Conservation (phyloP, 2,113 vertebrate genomes). For the Cheilinus undulatus region DNA sequence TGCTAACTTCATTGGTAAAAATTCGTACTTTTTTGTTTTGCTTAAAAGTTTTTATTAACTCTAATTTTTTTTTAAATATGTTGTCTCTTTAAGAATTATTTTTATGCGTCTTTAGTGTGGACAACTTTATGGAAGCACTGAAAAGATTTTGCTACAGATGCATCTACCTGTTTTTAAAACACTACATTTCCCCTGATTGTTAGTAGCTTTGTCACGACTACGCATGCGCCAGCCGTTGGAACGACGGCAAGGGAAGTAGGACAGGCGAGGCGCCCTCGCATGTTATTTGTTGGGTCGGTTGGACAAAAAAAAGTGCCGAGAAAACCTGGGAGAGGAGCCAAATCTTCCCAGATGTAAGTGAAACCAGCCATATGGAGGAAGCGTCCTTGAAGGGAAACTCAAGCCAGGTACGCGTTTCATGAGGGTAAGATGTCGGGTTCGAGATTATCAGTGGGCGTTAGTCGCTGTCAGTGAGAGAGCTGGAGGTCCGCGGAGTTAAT, state of each 20-base stretch:
- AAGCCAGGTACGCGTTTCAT: constrained; percentile 51
- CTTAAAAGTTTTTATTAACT: no score
- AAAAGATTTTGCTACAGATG: no score
- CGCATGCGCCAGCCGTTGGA: constrained; percentile 29
- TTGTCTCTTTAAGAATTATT: no score
- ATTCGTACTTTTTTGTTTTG: no score
- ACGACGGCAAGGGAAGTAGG: constrained; percentile 53
- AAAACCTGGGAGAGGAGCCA: constrained; percentile 47
- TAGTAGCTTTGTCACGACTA: rapidly evolving
- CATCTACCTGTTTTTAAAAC: not conserved
- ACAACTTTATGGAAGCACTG: no score
- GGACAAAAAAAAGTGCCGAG: constrained; percentile 58
- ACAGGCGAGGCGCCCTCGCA: constrained; percentile 8
- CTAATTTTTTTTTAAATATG: no score
- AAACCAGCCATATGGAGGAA: not conserved
- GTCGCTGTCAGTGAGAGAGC: constrained; percentile 13
- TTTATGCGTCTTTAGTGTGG: no score
- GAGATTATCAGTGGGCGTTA: not conserved
- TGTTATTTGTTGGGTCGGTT: constrained; percentile 44
- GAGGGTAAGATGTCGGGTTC: not conserved
- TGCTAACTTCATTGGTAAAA: no score
- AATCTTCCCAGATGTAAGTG: constrained; percentile 25
- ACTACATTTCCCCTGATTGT: constrained; percentile 45
- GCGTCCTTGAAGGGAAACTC: not conserved
- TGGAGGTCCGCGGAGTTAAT: constrained; percentile 39